Percentiles rank a stretch among this genome's conserved stretches.
Evolutionary conservation across 2,888 invertebrate genomes (phyloP).

Genomic region (Exephanes ischioxanthus): DNA sequence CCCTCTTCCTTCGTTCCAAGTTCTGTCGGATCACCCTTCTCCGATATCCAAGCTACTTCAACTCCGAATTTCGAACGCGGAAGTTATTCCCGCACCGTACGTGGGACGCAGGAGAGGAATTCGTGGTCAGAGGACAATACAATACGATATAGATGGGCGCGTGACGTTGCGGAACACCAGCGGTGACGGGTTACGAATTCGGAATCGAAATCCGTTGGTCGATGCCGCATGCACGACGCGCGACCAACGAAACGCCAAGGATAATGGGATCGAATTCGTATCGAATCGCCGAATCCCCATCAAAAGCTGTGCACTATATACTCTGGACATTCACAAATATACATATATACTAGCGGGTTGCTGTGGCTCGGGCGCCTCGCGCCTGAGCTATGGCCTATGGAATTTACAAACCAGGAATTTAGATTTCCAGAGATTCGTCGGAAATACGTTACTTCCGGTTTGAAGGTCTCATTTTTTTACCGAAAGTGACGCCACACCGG

Average conservation of each 20-base stretch:
- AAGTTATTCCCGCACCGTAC: constrained; percentile 69
- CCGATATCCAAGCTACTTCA: constrained; percentile 40
- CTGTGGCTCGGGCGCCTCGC: background rate
- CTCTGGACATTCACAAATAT: constrained; percentile 23
- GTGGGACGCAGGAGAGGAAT: constrained; percentile 68
- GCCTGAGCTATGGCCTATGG: background rate
- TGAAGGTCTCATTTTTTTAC: too few species aligned
- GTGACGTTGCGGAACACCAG: constrained; percentile 69
- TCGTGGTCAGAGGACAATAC: constrained; percentile 67
- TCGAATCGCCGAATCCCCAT: constrained; percentile 64
- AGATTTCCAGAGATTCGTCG: background rate
- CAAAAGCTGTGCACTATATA: constrained; percentile 51
- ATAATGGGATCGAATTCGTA: constrained; percentile 67
- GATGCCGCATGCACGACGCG: constrained; percentile 59
- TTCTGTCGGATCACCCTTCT: constrained; percentile 26
- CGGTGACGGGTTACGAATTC: constrained; percentile 66
- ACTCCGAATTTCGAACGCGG: constrained; percentile 66
- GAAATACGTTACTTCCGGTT: background rate
- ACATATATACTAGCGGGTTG: background rate
- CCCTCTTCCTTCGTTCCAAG: background rate
- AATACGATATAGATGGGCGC: constrained; percentile 58
- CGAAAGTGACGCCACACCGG: too few species aligned
- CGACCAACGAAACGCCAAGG: constrained; percentile 60
- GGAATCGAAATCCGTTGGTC: constrained; percentile 69
- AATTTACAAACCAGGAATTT: background rate